Base-by-base conservation (phyloP, 2,888 invertebrate genomes). In the Cataglyphis albicans region DNA sequence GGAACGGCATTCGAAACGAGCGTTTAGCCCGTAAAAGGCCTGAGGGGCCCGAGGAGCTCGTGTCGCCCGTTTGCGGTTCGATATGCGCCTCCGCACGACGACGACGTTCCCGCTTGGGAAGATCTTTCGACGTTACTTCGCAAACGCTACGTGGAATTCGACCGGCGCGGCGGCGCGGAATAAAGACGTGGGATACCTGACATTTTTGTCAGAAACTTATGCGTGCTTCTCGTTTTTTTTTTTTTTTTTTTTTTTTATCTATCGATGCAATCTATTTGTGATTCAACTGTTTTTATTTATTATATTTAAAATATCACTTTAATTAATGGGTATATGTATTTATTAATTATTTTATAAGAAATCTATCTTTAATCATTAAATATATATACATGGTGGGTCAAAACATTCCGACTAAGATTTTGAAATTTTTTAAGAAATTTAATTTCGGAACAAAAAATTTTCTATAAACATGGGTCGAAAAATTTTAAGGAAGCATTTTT, bases 1-100 rank as follows among this genome's bases (percentile, higher is more conserved):
- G 67, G 41, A 83, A 82, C 68, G 70, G 86, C 83, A 84, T 81
- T 82, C 83, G 81, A 87, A 86, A 86, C 83, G 84, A 86, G 85
- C 86, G 86, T 87, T 90, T 86, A 86, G 81, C 88, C 82, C 90
- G 86, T 89, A 90, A 90, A 90, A 90, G 90, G 90, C 52, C 10
- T 75, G 68, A 64, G 59, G 18, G 41, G 81, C 25, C 35, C 32
- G 38, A 81, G 61, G 35, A 35, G 35, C 35, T 35, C 35, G 35
- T 35, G 35, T 35, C 35, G 35, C 35, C 35, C 35, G 35, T 35
- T 6, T 82, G 83, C 64, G 38, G 82, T 83, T 84, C 89, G 87
- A 89, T 88, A 84, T 74, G 85, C 86, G 85, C 70, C 83, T 70
- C 41, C 65, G 74, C 55, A 59, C 15, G 35, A 59, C 15, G 35